A percentile compares a stretch with the other conserved stretches of the same genome.
phyloP scores from a whole-genome alignment of 2,888 invertebrate genomes.

The Drosophila planitibia region DNA sequence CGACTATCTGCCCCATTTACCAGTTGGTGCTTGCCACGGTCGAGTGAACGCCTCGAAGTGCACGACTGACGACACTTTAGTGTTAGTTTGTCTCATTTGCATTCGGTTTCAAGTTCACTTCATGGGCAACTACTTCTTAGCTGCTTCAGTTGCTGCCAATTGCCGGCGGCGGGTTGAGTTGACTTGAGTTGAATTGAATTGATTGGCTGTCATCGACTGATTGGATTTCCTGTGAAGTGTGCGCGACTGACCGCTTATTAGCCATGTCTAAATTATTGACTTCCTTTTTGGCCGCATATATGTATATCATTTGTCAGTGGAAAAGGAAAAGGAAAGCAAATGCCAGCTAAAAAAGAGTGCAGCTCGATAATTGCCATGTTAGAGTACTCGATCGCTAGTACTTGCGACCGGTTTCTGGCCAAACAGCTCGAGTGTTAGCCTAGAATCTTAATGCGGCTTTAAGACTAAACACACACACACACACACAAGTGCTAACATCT shows the following conservation, averaged over 20 bases:
- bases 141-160: slow-evolving; percentile 24
- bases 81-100: slow-evolving; percentile 42
- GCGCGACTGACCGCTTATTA: slow-evolving; percentile 44
- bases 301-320: slow-evolving; percentile 32
- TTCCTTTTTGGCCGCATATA: slow-evolving; percentile 43
- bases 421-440: slow-evolving; percentile 41
- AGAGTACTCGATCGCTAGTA: slow-evolving; percentile 1
- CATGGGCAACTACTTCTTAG: slow-evolving; percentile 32
- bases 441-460: slow-evolving; percentile 49
- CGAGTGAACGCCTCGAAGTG: slow-evolving; percentile 37
- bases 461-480: slow-evolving; percentile 10
- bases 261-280: slow-evolving; percentile 54
- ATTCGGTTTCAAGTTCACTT: slow-evolving; percentile 52
- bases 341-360: slow-evolving; percentile 5
- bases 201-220: slow-evolving; percentile 52
- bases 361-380: slow-evolving; percentile 33
- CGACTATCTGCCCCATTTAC: background rate
- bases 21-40: slow-evolving; percentile 28
- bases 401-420: slow-evolving; percentile 40
- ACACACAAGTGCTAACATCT: slow-evolving; percentile 14
- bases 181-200: slow-evolving; percentile 1
- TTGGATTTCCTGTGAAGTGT: slow-evolving; percentile 56
- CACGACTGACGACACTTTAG: slow-evolving; percentile 38
- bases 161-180: slow-evolving; percentile 1
- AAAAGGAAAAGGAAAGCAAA: slow-evolving; percentile 47